Evolutionary conservation across 2,113 vertebrate species (phyloP).

Genomic region (Triplophysa tibetana): DNA sequence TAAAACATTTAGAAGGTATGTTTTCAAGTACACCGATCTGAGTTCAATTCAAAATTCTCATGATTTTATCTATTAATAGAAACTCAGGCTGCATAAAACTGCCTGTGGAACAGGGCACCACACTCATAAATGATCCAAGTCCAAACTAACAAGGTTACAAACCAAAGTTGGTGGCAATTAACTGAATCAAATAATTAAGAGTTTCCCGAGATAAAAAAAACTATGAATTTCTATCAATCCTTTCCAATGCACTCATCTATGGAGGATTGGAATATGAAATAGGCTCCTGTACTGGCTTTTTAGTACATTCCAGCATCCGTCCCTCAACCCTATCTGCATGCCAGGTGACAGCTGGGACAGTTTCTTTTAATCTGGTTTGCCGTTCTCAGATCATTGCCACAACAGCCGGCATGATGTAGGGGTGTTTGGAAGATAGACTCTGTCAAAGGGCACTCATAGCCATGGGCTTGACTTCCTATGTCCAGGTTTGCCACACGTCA

Average conservation of each 20-base stretch:
- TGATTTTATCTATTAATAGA: not conserved
- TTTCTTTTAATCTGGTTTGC: conserved; percentile 67
- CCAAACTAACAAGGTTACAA: conserved; percentile 9
- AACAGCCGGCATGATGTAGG: conserved; percentile 52
- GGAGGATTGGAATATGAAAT: conserved; percentile 67
- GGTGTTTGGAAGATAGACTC: conserved; percentile 40
- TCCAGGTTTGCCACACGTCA: conserved; percentile 18
- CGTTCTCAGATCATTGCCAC: conserved; percentile 60
- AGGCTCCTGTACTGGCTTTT: conserved; percentile 71
- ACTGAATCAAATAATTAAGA: conserved; percentile 30
- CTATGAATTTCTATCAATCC: not conserved
- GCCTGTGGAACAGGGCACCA: not conserved
- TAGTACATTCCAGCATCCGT: conserved; percentile 57
- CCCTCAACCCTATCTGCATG: conserved; percentile 63
- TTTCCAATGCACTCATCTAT: conserved; percentile 56
- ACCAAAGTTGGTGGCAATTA: conserved; percentile 38
- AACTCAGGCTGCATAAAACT: not conserved
- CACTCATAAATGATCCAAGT: not conserved
- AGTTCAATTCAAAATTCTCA: too few relatives aligned
- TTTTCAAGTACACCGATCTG: too few relatives aligned
- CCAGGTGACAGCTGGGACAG: conserved; percentile 80
- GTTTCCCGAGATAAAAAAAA: conserved; percentile 27
- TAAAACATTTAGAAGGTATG: too few relatives aligned
- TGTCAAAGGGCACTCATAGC: conserved; percentile 20
- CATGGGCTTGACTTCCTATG: not conserved